A percentile compares a stretch with the other conserved stretches of the same genome.
Evolutionary conservation across 2,797 vertebrate genomes (phyloP).

Genomic region (Tapirus indicus): DNA sequence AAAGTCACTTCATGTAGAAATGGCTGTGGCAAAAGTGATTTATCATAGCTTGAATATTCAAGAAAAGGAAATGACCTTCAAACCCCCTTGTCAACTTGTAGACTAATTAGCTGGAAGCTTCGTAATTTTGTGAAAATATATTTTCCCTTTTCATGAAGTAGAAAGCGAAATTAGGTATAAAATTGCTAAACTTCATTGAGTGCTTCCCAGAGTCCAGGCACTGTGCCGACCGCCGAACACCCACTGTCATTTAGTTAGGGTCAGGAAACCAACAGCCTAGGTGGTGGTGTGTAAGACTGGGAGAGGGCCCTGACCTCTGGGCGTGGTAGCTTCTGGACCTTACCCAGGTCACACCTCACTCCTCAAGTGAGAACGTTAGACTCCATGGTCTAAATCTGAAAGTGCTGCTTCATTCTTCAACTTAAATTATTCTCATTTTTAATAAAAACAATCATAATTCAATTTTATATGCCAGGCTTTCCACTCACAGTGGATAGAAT

Average conservation of each 20-base stretch:
- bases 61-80: background rate
- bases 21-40: no score
- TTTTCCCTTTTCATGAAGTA: background rate
- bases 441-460: background rate
- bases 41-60: background rate
- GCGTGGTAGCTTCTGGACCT: background rate
- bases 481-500: background rate
- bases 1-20: background rate
- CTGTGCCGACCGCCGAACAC: fast-evolving
- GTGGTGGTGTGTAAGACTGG: fast-evolving
- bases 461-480: background rate
- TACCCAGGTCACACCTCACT: no score
- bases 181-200: fast-evolving
- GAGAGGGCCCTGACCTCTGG: background rate
- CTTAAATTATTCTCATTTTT: constrained; percentile 13
- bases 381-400: background rate
- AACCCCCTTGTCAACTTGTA: background rate
- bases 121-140: background rate
- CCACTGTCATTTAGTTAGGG: fast-evolving
- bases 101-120: background rate
- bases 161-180: background rate
- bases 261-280: background rate
- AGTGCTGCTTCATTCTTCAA: background rate
- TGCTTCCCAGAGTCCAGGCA: no score
- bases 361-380: no score